Conservation (phyloP, 2,797 vertebrate species). For the Diplodus sargus region DNA sequence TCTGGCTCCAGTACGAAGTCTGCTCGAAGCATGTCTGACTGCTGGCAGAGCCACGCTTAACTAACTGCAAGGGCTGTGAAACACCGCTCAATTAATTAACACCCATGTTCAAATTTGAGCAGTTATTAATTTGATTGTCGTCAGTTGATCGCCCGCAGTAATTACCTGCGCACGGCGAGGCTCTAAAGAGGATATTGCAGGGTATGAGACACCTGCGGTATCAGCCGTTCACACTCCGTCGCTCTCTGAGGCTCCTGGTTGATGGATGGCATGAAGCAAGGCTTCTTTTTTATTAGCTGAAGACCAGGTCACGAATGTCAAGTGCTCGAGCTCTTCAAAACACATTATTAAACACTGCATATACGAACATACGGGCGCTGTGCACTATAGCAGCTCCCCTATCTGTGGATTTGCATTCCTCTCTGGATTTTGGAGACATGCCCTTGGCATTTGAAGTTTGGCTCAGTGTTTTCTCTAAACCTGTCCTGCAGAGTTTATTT, state of each 20-base stretch:
- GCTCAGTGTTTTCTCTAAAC: slow-evolving; percentile 47
- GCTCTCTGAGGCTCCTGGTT: slow-evolving; percentile 22
- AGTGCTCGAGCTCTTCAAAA: slow-evolving; percentile 12
- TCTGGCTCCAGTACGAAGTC: slow-evolving; percentile 1
- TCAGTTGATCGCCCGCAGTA: slow-evolving; percentile 59
- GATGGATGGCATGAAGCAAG: slow-evolving; percentile 45
- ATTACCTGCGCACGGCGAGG: slow-evolving; percentile 58
- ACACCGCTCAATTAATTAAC: slow-evolving; percentile 63
- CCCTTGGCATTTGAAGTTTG: slow-evolving; percentile 53
- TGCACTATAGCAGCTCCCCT: background rate
- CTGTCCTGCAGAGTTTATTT: slow-evolving; percentile 53
- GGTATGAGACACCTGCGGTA: slow-evolving; percentile 49
- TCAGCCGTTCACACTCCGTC: slow-evolving; percentile 28
- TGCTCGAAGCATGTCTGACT: slow-evolving; percentile 31
- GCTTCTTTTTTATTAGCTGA: slow-evolving; percentile 26
- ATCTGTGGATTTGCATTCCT: slow-evolving; percentile 22
- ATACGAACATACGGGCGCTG: background rate
- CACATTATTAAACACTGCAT: background rate
- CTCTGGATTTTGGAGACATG: slow-evolving; percentile 34
- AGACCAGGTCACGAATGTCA: slow-evolving; percentile 28
- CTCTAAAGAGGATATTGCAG: slow-evolving; percentile 35
- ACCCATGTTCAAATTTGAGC: slow-evolving; percentile 63
- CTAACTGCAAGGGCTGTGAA: slow-evolving; percentile 36
- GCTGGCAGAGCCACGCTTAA: slow-evolving; percentile 24
- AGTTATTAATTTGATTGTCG: slow-evolving; percentile 65